Conservation (phyloP, 2,888 invertebrate genomes). For the Microchrysa polita region DNA sequence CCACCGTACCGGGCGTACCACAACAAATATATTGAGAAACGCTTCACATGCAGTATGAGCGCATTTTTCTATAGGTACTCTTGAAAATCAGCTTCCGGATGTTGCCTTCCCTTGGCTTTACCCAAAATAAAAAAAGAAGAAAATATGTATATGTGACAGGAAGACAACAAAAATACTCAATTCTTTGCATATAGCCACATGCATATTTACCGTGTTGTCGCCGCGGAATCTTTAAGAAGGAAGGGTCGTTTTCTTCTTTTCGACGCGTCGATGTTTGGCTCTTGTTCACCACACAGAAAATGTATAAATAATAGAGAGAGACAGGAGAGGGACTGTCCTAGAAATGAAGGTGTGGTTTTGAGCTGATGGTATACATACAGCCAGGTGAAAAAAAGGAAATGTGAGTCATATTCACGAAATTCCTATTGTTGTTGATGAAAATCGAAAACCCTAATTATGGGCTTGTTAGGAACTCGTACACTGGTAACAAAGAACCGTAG, state of each 20-base stretch:
- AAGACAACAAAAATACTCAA: slow-evolving; percentile 24
- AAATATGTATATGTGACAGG: slow-evolving; percentile 40
- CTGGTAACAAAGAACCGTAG: not conserved
- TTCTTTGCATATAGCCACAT: no score
- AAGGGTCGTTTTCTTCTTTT: slow-evolving; percentile 12
- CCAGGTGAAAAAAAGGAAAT: slow-evolving; percentile 23
- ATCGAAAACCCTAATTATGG: slow-evolving; percentile 37
- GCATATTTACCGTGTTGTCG: not conserved
- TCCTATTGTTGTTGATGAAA: slow-evolving; percentile 18
- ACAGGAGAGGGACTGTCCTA: no score
- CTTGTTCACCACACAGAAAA: not conserved
- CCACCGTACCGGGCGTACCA: not conserved
- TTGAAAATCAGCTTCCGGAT: slow-evolving; percentile 43
- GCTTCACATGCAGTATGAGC: slow-evolving; percentile 16
- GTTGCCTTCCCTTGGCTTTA: slow-evolving; percentile 21
- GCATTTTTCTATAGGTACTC: slow-evolving; percentile 37
- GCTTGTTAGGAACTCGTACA: slow-evolving; percentile 10
- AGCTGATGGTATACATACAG: no score
- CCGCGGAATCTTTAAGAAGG: slow-evolving; percentile 28
- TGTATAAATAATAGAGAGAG: not conserved
- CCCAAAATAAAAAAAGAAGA: no score
- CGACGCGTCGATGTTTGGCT: not conserved
- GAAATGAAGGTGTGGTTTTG: slow-evolving; percentile 5
- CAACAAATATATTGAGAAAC: not conserved
- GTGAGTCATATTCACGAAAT: slow-evolving; percentile 22